Evolutionary conservation across 2,797 vertebrate species (phyloP), one percentile per base, ranked within the genome.

Genomic region (Acestrorhynchus altus): DNA sequence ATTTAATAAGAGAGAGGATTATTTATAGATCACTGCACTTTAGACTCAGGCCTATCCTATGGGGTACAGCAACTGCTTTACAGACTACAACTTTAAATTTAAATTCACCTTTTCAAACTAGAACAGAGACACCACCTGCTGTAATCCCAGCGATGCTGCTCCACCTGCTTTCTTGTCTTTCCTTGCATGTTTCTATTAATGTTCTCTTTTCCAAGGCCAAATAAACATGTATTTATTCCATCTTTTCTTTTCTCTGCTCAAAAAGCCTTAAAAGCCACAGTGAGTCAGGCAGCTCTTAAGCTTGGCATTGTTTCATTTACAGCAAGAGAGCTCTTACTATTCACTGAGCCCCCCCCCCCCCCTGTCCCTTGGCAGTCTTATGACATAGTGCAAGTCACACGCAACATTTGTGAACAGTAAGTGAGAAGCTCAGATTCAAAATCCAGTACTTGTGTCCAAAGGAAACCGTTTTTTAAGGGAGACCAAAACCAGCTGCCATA

Each of bases 281-380:
- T 39, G 11, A 42, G 31, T 40, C 44, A 70, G 59, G 60, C 57
- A 70, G 39, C 31, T 39, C 56, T 56, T 67, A 35, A 63, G 42
- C 22, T 63, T 70, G 60, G 56, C 40, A 22, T 76, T 59, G 54
- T 68, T 65, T 69, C 65, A 76, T 77, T 63, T 70, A 70, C 42
- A 61, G 44, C 66, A 49, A 70, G 75, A n/a, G 35, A 49, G 49
- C 67, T 66, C 39, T 72, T 78, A 24, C n/a, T 39, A 39, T 69
- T 72, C 76, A 65, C 28, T 59, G 76, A 66, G 52, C n/a, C n/a
- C n/a, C n/a, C n/a, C n/a, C n/a, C n/a, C n/a, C 35, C 46, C 59
- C 28, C 35, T 47, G 24, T 51, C 68, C 69, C 67, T 40, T 51
- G 63, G 61, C 42, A 67, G 57, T 40, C 51, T 7, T 28, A 47